Base-by-base conservation (phyloP, 2,113 vertebrate genomes). In the Chaetura pelagica region DNA sequence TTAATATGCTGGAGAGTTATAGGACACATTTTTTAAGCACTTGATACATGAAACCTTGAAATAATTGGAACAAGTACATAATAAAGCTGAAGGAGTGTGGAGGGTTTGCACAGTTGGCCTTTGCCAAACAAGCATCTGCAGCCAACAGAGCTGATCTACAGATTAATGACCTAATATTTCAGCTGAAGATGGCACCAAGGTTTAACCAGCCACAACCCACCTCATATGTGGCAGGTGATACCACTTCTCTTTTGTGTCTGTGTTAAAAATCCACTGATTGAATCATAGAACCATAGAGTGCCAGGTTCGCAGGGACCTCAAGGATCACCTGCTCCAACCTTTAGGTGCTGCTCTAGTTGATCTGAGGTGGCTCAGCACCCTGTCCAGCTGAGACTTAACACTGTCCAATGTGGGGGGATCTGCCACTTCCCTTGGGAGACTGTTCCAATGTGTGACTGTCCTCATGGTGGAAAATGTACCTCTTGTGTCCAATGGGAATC, bases 1-100 rank as follows among this genome's bases (percentile, higher is more conserved):
- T 90, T 81, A 92, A 81, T 35, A 58, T 61, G 79, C 59, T 49
- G 64, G 34, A 67, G 64, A 89, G 68, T 61, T 75, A 74, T 2
- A 94, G 61, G 86, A 72, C 54, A 51, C 59, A 19, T 49, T 82
- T 90, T 86, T 48, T n/a, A 84, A 90, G 72, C 4, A 24, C 44
- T 29, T 6, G 4, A 64, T 17, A 49, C 92, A 72, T 49, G 87
- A 92, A 94, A 89, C 26, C 40, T 75, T 10, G 2, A 59, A 72
- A 69, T 86, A 78, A 90, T 72, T 40, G 86, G 79, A 68, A 29
- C 8, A 17, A 52, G 29, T 3, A 29, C 6, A 3, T 9, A 46
- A 61, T 1, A 46, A 61, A 1, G 26, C 48, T 32, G 72, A 30
- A 90, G 78, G 68, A 59, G 14, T 0, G 14, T 6, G 6, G 26